A percentile compares a stretch with the other conserved stretches of the same genome.
Evolutionary conservation across 2,797 vertebrate genomes (phyloP).

Genomic region (Lagodon rhomboides): DNA sequence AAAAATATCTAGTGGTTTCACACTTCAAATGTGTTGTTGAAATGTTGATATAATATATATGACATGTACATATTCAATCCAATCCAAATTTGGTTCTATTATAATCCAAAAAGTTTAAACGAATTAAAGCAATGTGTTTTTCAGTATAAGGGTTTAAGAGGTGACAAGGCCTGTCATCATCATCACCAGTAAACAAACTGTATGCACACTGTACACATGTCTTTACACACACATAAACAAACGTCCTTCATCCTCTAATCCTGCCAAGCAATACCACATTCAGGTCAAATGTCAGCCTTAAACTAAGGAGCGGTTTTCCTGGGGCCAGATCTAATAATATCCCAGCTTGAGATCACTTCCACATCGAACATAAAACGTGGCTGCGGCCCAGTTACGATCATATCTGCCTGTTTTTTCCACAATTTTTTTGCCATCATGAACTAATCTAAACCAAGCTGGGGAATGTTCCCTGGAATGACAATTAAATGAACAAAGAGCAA

Average conservation of each 20-base stretch:
- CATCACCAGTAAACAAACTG: constrained; percentile 3
- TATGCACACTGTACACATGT: not conserved
- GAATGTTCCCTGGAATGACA: constrained; percentile 82
- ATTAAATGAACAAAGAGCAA: constrained; percentile 83
- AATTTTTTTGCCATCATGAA: constrained; percentile 77
- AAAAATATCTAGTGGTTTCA: no score
- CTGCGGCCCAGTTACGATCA: constrained; percentile 61
- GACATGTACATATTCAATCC: no score
- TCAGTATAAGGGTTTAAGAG: not conserved
- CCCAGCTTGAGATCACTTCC: constrained; percentile 75
- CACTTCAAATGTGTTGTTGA: no score
- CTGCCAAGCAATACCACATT: constrained; percentile 25
- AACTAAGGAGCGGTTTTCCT: constrained; percentile 36
- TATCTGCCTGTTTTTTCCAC: constrained; percentile 67
- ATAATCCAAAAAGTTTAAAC: no score
- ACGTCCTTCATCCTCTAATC: not conserved
- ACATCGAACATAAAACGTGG: constrained; percentile 68
- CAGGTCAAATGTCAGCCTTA: constrained; percentile 26
- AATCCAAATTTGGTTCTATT: no score
- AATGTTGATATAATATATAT: no score
- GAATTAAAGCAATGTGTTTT: not conserved
- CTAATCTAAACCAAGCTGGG: constrained; percentile 74
- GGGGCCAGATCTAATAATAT: constrained; percentile 63
- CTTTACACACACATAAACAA: not conserved
- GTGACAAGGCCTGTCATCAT: constrained; percentile 5